These are phyloP conservation scores for Drosophila varians DNA, from an alignment of 1,140 invertebrate species.

Conservation along the genomic window DNA sequence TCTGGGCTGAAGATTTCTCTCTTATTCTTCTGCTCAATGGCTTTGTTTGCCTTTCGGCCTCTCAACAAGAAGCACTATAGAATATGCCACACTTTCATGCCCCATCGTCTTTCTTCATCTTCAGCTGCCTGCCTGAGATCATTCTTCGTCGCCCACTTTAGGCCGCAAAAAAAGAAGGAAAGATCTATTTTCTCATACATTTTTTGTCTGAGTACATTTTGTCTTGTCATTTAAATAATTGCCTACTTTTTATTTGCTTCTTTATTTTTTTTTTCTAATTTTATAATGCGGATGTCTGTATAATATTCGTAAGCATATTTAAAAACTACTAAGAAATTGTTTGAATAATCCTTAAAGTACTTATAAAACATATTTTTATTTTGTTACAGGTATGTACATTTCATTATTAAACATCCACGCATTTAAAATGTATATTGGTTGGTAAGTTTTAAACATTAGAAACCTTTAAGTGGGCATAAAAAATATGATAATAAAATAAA, in stretches of 20 bases:
- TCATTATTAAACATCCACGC: neutral
- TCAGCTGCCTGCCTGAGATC: neutral
- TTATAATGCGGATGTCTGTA: neutral
- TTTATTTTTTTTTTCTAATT: slow-evolving; percentile 15
- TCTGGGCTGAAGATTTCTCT: slow-evolving; percentile 47
- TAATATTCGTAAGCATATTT: slow-evolving; percentile 6
- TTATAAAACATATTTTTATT: neutral
- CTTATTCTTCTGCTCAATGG: neutral
- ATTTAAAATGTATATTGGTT: neutral
- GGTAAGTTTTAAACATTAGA: slow-evolving; percentile 32
- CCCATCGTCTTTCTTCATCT: neutral
- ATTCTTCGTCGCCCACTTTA: slow-evolving; percentile 31
- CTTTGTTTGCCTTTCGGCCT: slow-evolving; percentile 17
- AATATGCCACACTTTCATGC: slow-evolving; percentile 8
- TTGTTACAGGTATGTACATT: slow-evolving; percentile 1
- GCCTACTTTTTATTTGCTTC: slow-evolving; percentile 43
- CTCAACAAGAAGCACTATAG: slow-evolving; percentile 5
- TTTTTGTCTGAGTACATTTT: neutral
- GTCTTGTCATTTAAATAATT: slow-evolving; percentile 58
- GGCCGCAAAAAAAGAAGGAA: slow-evolving; percentile 6
- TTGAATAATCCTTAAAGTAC: slow-evolving; percentile 2
- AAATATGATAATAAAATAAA: too few species aligned
- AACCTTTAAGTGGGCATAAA: too few species aligned
- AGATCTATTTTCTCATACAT: slow-evolving; percentile 23
- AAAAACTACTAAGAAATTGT: slow-evolving; percentile 4